phyloP scores from a whole-genome alignment of 2,113 vertebrate species.

The Heloderma charlesbogerti region DNA sequence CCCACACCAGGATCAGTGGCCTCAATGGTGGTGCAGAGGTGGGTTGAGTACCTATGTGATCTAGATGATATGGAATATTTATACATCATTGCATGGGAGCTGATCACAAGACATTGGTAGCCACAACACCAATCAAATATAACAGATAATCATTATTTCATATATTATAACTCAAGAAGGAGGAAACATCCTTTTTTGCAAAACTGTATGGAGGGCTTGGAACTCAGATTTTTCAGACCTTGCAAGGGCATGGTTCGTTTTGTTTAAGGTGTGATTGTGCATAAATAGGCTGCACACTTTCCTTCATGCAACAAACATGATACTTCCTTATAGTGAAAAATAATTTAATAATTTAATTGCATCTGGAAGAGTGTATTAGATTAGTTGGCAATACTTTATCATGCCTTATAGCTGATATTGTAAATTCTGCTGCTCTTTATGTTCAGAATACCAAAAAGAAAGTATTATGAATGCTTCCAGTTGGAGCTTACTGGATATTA shows the following conservation, averaged over 20 bases:
- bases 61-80: no score
- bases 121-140: neutral
- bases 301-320: neutral
- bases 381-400: slow-evolving; percentile 53
- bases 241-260: neutral
- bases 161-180: neutral
- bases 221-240: neutral
- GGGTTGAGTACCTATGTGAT: no score
- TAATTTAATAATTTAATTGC: slow-evolving; percentile 16
- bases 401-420: slow-evolving; percentile 2
- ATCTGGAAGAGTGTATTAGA: slow-evolving; percentile 62
- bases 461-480: neutral
- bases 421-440: neutral
- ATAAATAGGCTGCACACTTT: neutral
- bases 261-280: neutral
- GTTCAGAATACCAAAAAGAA: neutral
- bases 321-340: slow-evolving; percentile 33
- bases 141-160: neutral
- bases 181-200: neutral
- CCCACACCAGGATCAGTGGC: neutral
- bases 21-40: neutral
- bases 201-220: neutral
- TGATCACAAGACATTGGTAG: neutral
- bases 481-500: slow-evolving; percentile 21
- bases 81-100: neutral